Evolutionary conservation across 2,888 invertebrate species (phyloP), one percentile per base, ranked within the genome.

Genomic region (Lithosia quadra): DNA sequence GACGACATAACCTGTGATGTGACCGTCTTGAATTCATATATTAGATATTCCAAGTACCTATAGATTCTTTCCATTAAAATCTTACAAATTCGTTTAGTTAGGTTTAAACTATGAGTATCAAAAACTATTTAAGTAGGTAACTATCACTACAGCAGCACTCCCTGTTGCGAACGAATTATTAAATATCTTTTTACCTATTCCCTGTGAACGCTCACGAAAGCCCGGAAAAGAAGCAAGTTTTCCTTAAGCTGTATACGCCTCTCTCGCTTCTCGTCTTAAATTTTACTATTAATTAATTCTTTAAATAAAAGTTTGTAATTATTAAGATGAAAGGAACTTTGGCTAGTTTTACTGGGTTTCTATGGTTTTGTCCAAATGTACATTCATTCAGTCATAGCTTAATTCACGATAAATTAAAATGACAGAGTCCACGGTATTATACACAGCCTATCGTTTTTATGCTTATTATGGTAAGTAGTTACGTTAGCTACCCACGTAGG

Each of bases 171-270:
- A 62, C 58, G 67, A 71, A 73, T 80, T 73, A 76, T 79, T 76
- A 77, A 81, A 75, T 70, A 77, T 74, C 72, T 78, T 58, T 43
- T 58, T 69, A 56, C 75, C 76, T 69, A 74, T 79, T 77, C 74
- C 61, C 53, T 76, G 73, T 80, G 73, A 77, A 73, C 65, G 71
- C 72, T 77, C 60, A 67, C 63, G 59, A 65, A 73, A 71, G 67
- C 66, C 33, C 22, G 63, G 61, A 33, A 71, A 67, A 69, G 65
- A 61, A 66, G 67, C 63, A 74, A 74, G 67, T 73, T 76, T 73
- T 70, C 67, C 65, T 70, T 69, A 70, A 77, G 64, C 72, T 63
- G 56, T 73, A 65, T 43, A 60, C 57, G 28, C 39, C 9, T 68
- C 76, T 71, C 69, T 77, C 24, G 56, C 56, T 56, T 7, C 73